Base-by-base conservation (phyloP, 1,140 invertebrate species). In the Diabrotica undecimpunctata region DNA sequence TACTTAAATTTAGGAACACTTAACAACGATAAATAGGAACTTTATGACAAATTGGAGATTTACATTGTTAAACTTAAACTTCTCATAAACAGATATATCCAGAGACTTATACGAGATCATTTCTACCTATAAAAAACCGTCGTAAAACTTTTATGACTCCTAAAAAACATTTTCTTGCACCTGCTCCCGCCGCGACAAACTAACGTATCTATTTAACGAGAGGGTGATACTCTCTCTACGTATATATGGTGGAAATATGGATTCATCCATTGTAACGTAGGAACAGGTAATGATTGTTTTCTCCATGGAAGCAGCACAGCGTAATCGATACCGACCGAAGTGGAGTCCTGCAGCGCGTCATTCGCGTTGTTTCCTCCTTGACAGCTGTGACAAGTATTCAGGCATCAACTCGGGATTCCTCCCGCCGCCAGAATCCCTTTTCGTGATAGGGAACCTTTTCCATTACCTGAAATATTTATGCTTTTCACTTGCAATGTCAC, bases 381-480 rank as follows among this genome's bases (percentile, higher is more conserved):
- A 46, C 58, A 50, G 58, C 41, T 60, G 58, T 60, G 58, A 60
- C 58, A 60, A 39, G 58, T 38, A 60, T 60, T 60, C 58, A 60
- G 58, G 39, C 58, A 60, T 60, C 58, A 60, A 60, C n/a, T 60
- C 58, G 39, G 58, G 36, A 39, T 60, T 60, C 39, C 58, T 46
- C 41, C 41, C 41, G 6, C 41, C n/a, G 41, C 41, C n/a, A 46
- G 58, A 60, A 60, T 51, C 46, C 58, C 58, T 38, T 60, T 46
- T 46, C 39, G 39, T 51, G 58, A 39, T 13, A 13, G 13, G 58
- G 39, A 60, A 60, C 58, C 41, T 60, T 60, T 60, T 51, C 58
- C 58, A 60, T 60, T 60, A 60, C 58, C 41, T 60, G 58, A 60
- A 60, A 60, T 60, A 60, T 60, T 60, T 60, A 60, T 60, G 58